These are phyloP conservation scores for Eurois occulta DNA, from an alignment of 2,888 invertebrate genomes.

Conservation along the genomic window DNA sequence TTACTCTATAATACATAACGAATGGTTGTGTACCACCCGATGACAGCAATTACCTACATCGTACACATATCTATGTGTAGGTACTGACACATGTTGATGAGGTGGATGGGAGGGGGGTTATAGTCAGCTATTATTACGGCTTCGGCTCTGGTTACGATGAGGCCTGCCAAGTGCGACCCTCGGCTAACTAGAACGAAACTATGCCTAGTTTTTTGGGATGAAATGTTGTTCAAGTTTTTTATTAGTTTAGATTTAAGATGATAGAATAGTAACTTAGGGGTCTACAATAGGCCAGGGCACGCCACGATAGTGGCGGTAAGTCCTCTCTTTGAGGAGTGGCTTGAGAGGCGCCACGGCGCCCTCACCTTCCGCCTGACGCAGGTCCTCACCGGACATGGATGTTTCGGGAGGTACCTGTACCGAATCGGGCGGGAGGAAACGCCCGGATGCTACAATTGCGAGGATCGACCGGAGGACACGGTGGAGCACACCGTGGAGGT, in stretches of 20 bases:
- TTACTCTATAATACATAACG: neutral
- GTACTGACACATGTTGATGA: constrained; percentile 40
- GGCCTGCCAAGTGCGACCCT: constrained; percentile 63
- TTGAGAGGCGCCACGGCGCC: too few species aligned
- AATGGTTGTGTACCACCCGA: neutral
- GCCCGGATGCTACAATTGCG: too few species aligned
- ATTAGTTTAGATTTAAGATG: neutral
- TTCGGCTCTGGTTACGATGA: constrained; percentile 69
- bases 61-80: constrained; percentile 3
- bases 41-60: constrained; percentile 39
- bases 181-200: constrained; percentile 43
- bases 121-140: constrained; percentile 63
- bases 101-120: constrained; percentile 1
- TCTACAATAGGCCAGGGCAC: too few species aligned
- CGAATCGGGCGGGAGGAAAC: too few species aligned
- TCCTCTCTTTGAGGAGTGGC: too few species aligned
- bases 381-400: too few species aligned
- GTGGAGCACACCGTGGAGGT: too few species aligned
- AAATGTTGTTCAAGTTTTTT: neutral
- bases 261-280: neutral
- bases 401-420: too few species aligned
- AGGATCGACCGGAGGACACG: too few species aligned
- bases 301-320: too few species aligned
- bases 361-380: too few species aligned
- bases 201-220: constrained; percentile 21